Conservation (phyloP, 2,888 invertebrate genomes). For the Tetragonisca angustula region DNA sequence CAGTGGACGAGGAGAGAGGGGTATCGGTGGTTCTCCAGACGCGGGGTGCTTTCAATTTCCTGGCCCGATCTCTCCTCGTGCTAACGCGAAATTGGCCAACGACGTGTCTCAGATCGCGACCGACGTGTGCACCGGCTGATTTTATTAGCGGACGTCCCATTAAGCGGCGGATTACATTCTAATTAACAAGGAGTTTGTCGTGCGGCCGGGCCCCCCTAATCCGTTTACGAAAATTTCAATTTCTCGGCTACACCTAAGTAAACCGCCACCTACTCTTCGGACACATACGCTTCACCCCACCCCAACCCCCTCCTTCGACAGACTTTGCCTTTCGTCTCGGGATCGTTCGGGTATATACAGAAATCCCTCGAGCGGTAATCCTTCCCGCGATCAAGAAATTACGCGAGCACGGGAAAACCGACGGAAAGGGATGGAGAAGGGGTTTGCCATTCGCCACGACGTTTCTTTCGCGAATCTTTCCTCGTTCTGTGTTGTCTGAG, state of each 20-base stretch:
- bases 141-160: slow-evolving; percentile 70
- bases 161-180: slow-evolving; percentile 79
- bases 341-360: slow-evolving; percentile 27
- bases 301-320: slow-evolving; percentile 56
- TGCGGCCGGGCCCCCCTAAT: slow-evolving; percentile 75
- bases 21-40: slow-evolving; percentile 5
- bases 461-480: neutral
- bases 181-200: slow-evolving; percentile 80
- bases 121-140: slow-evolving; percentile 43
- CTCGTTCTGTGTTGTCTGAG: neutral
- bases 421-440: neutral
- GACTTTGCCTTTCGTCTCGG: slow-evolving; percentile 74
- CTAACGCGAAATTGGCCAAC: slow-evolving; percentile 2
- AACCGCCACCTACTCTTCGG: slow-evolving; percentile 63
- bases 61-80: neutral
- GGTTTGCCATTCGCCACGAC: neutral
- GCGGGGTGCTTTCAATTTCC: slow-evolving; percentile 23
- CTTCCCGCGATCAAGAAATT: slow-evolving; percentile 45
- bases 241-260: slow-evolving; percentile 80
- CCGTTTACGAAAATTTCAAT: slow-evolving; percentile 83
- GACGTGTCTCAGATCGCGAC: slow-evolving; percentile 28
- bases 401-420: neutral
- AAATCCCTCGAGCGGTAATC: slow-evolving; percentile 43
- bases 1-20: neutral
- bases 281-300: slow-evolving; percentile 31